A percentile compares a stretch with the other conserved stretches of the same genome.
Evolutionary conservation across 2,888 invertebrate species (phyloP).

Genomic region (Tinea semifulvella): DNA sequence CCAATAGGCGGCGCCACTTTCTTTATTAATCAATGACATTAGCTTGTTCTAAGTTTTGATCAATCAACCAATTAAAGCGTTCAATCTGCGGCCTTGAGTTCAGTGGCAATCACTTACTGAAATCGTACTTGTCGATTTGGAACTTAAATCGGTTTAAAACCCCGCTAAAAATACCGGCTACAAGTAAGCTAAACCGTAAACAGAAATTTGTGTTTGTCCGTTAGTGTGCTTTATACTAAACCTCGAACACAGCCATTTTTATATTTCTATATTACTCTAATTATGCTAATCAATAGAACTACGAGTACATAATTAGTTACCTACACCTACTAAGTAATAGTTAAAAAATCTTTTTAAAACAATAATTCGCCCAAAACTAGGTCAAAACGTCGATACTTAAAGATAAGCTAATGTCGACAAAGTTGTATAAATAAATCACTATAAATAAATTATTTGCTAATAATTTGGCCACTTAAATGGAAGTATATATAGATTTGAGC

Average conservation of each 20-base stretch:
- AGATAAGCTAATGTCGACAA: background rate
- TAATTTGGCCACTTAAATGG: constrained; percentile 9
- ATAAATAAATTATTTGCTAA: constrained; percentile 1
- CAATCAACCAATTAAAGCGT: too few relatives aligned
- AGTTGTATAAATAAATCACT: background rate
- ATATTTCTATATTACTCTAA: constrained; percentile 32
- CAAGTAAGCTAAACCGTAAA: too few relatives aligned
- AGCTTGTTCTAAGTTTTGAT: too few relatives aligned
- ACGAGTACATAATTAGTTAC: background rate
- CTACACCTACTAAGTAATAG: background rate
- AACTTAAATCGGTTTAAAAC: too few relatives aligned
- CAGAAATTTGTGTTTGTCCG: too few relatives aligned
- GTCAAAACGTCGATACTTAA: background rate
- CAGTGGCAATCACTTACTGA: too few relatives aligned
- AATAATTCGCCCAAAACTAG: constrained; percentile 6
- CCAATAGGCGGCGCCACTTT: too few relatives aligned
- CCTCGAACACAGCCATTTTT: constrained; percentile 61
- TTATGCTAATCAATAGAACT: constrained; percentile 25
- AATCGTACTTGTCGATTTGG: too few relatives aligned
- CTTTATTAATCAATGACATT: too few relatives aligned
- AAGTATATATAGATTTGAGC: constrained; percentile 8
- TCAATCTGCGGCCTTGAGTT: too few relatives aligned
- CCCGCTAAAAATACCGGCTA: too few relatives aligned
- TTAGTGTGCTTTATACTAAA: constrained; percentile 42
- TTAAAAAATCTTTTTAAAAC: background rate